A percentile compares a stretch with the other conserved stretches of the same genome.
Conservation (phyloP, 30 jellyfish, hydroid and myxozoan species). For the Aurelia sp. region DNA sequence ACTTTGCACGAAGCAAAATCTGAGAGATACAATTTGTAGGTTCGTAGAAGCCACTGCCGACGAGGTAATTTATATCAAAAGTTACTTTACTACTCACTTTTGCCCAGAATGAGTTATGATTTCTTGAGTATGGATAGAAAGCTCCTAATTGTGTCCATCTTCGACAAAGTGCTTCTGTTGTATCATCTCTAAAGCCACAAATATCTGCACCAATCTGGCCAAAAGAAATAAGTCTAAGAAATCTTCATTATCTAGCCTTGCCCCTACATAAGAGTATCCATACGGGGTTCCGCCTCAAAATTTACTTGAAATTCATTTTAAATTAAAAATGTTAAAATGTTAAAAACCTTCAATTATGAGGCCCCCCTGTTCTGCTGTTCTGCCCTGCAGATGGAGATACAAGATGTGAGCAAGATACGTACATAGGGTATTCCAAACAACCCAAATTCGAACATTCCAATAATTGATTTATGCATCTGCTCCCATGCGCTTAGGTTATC, state of each 20-base stretch:
- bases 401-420: conserved; percentile 2
- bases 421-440: conserved; percentile 96
- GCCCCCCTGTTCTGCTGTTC: no score
- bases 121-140: conserved; percentile 91
- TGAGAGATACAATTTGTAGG: no score
- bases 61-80: no score
- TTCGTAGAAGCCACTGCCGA: no score
- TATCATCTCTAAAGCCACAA: conserved; percentile 86
- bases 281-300: no score
- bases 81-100: conserved; percentile 40
- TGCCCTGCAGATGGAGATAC: no score
- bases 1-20: no score
- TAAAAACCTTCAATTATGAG: no score
- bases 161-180: conserved; percentile 83
- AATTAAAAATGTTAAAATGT: no score
- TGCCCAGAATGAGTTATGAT: conserved; percentile 86
- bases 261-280: neutral
- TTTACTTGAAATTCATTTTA: no score
- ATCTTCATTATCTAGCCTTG: neutral
- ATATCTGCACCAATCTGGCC: conserved; percentile 94
- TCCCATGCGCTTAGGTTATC: conserved; percentile 96
- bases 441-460: conserved; percentile 93
- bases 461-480: conserved; percentile 84
- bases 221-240: neutral
- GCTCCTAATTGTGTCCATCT: conserved; percentile 99